phyloP scores from a whole-genome alignment of 2,888 invertebrate species.

The Clanis bilineata region DNA sequence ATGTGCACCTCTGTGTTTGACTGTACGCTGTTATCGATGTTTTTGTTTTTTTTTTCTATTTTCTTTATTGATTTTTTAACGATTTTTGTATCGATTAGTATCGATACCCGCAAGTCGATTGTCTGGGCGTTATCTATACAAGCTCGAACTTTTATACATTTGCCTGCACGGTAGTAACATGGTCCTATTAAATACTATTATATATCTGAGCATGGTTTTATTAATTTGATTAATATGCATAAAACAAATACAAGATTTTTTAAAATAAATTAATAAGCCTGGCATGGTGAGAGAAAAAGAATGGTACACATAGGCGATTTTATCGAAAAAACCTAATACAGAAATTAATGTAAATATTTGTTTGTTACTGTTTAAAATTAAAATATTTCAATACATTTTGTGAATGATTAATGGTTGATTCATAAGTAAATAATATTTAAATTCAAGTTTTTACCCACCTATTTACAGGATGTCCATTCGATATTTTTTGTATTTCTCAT shows the following conservation, averaged over 20 bases:
- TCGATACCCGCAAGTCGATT: constrained; percentile 5
- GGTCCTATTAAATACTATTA: constrained; percentile 11
- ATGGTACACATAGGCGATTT: constrained; percentile 29
- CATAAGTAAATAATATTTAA: background rate
- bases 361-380: constrained; percentile 19
- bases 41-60: constrained; percentile 15
- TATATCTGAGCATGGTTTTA: constrained; percentile 41
- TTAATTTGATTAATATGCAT: constrained; percentile 22
- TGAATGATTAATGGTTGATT: background rate
- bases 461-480: background rate
- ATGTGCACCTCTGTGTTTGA: constrained; percentile 59
- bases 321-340: background rate
- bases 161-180: constrained; percentile 20
- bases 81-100: constrained; percentile 13
- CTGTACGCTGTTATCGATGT: constrained; percentile 15
- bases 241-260: constrained; percentile 7
- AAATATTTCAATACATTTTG: constrained; percentile 17
- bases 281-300: constrained; percentile 27
- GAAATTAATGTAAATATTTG: constrained; percentile 14
- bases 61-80: too few relatives aligned
- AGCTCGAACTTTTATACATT: constrained; percentile 13
- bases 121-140: background rate
- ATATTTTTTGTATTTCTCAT: background rate
- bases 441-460: background rate
- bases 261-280: constrained; percentile 24